A percentile compares a stretch with the other conserved stretches of the same genome.
phyloP scores from a whole-genome alignment of 2,113 vertebrate genomes.

The Clupea harengus region DNA sequence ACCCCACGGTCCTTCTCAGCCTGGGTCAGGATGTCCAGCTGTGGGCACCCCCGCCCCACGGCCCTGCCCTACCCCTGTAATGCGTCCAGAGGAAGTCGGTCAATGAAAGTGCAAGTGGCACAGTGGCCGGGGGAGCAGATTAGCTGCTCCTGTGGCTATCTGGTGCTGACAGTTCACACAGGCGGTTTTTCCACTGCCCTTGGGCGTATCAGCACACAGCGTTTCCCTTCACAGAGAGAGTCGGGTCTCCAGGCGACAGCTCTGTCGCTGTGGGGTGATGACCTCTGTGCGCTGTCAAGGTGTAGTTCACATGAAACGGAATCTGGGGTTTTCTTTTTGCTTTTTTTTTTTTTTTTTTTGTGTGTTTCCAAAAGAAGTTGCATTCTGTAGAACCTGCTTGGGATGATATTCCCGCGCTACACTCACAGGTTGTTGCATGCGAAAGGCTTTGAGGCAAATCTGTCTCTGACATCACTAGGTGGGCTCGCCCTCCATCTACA shows the following conservation, averaged over 20 bases:
- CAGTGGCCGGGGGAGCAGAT: conserved; percentile 63
- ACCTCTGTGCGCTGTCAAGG: conserved; percentile 12
- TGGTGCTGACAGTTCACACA: conserved; percentile 77
- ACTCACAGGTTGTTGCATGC: not conserved
- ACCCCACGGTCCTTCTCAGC: conserved; percentile 43
- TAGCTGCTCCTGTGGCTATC: conserved; percentile 68
- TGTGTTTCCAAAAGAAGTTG: not conserved
- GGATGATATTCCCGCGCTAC: not conserved
- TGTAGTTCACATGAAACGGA: not conserved
- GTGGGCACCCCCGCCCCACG: conserved; percentile 45
- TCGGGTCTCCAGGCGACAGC: conserved; percentile 53
- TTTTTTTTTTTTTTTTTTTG: not conserved
- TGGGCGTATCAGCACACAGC: conserved; percentile 68
- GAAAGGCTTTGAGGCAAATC: conserved; percentile 3
- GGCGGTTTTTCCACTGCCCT: conserved; percentile 67
- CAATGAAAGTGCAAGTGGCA: conserved; percentile 66
- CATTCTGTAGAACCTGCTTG: not conserved
- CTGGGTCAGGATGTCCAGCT: conserved; percentile 61
- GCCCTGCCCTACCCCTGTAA: conserved; percentile 36
- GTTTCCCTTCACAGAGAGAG: conserved; percentile 71
- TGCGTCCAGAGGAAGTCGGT: conserved; percentile 58
- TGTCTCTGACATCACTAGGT: conserved; percentile 3
- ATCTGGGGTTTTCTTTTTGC: not conserved
- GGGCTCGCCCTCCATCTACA: conserved; percentile 10
- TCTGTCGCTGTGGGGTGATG: conserved; percentile 40